A percentile compares a stretch with the other conserved stretches of the same genome.
phyloP scores from a whole-genome alignment of 1,140 invertebrate species.

The Philopotamus ludificatus region DNA sequence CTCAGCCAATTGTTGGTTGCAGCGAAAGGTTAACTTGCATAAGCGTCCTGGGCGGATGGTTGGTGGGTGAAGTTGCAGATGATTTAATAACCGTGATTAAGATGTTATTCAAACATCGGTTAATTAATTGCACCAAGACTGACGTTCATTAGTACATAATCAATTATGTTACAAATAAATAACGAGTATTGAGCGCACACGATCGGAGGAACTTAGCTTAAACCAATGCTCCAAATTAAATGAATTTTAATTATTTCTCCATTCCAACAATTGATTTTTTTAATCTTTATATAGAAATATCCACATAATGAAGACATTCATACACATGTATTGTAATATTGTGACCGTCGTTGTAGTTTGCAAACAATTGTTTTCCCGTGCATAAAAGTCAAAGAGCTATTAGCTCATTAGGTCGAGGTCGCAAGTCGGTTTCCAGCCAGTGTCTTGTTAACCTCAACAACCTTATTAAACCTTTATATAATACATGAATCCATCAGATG shows the following conservation, averaged over 20 bases:
- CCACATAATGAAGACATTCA: too few relatives aligned
- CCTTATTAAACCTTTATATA: conserved; percentile 19
- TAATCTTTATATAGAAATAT: too few relatives aligned
- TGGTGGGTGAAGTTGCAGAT: background rate
- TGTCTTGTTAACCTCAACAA: conserved; percentile 24
- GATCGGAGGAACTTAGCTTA: too few relatives aligned
- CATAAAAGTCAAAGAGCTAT: conserved; percentile 21
- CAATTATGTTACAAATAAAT: too few relatives aligned
- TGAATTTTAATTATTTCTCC: too few relatives aligned
- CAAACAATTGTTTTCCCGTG: conserved; percentile 21
- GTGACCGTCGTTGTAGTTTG: too few relatives aligned
- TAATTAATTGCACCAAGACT: too few relatives aligned
- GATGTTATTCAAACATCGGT: background rate
- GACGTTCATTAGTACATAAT: too few relatives aligned
- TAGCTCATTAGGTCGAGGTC: conserved; percentile 29
- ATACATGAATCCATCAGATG: conserved; percentile 18
- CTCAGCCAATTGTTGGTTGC: background rate
- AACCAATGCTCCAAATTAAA: too few relatives aligned
- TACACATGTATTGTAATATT: too few relatives aligned
- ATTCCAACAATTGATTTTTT: too few relatives aligned
- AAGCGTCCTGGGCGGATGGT: background rate
- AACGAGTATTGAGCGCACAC: too few relatives aligned
- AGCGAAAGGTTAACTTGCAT: conserved; percentile 25
- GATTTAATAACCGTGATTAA: background rate
- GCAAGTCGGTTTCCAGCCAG: conserved; percentile 3